phyloP scores from a whole-genome alignment of 2,113 vertebrate genomes.

The Caloenas nicobarica region DNA sequence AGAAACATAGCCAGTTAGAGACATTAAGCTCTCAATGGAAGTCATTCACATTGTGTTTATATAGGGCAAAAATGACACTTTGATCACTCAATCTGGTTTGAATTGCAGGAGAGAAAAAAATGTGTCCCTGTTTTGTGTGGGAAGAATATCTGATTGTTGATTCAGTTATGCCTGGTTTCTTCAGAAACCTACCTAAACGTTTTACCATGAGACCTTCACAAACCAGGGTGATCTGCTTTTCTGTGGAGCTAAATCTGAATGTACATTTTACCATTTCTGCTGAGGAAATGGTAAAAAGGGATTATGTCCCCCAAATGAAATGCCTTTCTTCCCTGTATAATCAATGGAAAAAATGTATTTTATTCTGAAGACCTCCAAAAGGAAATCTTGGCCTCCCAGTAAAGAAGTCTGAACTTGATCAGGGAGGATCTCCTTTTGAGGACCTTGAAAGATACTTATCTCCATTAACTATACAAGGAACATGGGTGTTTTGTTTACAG shows the following conservation, averaged over 20 bases:
- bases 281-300: background rate
- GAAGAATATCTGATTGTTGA: background rate
- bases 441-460: background rate
- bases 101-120: background rate
- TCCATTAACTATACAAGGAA: background rate
- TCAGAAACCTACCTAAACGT: background rate
- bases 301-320: background rate
- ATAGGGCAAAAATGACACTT: background rate
- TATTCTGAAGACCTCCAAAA: background rate
- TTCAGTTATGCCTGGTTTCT: background rate
- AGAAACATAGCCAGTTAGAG: background rate
- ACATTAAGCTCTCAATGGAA: background rate
- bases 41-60: background rate
- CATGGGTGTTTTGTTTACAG: background rate
- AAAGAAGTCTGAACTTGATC: background rate
- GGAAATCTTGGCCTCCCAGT: background rate
- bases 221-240: background rate
- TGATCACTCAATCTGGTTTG: background rate
- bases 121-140: background rate
- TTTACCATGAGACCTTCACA: background rate
- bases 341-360: background rate
- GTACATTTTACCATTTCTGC: background rate
- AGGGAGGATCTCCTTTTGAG: background rate
- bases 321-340: background rate
- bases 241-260: background rate